Base-by-base conservation (phyloP, 30 jellyfish, hydroid and myxozoan species). In the Aurelia coerulea region DNA sequence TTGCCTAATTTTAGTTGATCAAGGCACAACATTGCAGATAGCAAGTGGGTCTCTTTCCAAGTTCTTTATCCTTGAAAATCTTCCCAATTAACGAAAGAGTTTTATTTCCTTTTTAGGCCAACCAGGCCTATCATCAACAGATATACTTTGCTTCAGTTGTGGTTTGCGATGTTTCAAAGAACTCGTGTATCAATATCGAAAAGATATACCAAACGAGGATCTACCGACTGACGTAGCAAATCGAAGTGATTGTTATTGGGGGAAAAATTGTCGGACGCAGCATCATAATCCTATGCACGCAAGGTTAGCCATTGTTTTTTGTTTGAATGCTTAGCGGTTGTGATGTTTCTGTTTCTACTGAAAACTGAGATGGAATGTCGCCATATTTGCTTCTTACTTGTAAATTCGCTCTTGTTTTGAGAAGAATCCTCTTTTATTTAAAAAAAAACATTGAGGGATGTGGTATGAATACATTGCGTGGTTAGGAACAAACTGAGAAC, bases 171-270 rank as follows among this genome's bases (percentile, higher is more conserved):
- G 46, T 31, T 82, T 90, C 81, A 81, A 73, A 62, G 95, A 82
- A 53, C 71, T 90, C 10, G 95, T 90, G 50, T 82, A 74, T 62
- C 93, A 90, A 51, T 90, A 73, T 49, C 89, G 94, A 62, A 73
- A 52, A 19, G 69, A 50, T 0, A 68, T 90, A 18, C 95, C 97
- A 1, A 64, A 62, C 11, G 84, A 14, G 13, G 94, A 90, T 42
- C 62, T 90, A 41, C 95, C 97, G 13, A 71, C 23, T 15, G 88
- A 76, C 37, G 91, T 90, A 10, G 68, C 94, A 3, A 6, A 76
- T 15, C 51, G 97, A 41, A 76, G 65, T 2, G 88, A 90, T 53
- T 90, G 97, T 50, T 75, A 90, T 49, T 90, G 97, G 97, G 97
- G 97, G 15, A 77, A 76, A 51, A 83, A 90, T 78, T 90, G 97